Conservation (phyloP, 2,888 invertebrate species). For the Petrophora chlorosata region DNA sequence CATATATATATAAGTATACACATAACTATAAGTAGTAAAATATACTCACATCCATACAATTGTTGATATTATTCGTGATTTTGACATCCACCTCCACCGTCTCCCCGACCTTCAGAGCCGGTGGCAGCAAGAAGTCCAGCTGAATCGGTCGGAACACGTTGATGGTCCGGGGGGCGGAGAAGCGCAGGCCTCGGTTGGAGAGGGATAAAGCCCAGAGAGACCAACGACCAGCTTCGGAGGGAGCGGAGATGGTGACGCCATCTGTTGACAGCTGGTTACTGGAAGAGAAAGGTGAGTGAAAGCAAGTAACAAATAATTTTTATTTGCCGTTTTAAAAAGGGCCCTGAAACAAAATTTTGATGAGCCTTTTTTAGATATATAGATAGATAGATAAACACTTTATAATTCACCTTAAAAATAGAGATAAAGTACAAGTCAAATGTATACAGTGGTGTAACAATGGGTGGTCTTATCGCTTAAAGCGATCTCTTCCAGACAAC, state of each 20-base stretch:
- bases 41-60: conserved; percentile 87
- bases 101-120: conserved; percentile 85
- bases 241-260: conserved; percentile 83
- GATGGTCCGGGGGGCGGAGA: conserved; percentile 84
- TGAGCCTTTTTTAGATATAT: too few relatives aligned
- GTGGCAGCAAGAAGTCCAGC: conserved; percentile 85
- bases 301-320: too few relatives aligned
- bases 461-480: too few relatives aligned
- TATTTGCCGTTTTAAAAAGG: too few relatives aligned
- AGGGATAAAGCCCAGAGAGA: conserved; percentile 85
- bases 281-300: conserved; percentile 20
- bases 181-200: conserved; percentile 77
- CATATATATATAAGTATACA: too few relatives aligned
- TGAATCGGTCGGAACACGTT: conserved; percentile 86
- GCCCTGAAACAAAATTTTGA: too few relatives aligned
- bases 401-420: too few relatives aligned
- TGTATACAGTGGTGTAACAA: too few relatives aligned
- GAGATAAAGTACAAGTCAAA: too few relatives aligned
- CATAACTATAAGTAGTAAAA: too few relatives aligned
- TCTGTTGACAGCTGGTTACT: conserved; percentile 84
- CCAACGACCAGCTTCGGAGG: conserved; percentile 86
- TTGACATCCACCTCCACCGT: conserved; percentile 87
- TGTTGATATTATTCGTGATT: conserved; percentile 87
- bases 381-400: too few relatives aligned
- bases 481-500: too few relatives aligned